Percentiles rank a stretch among this genome's conserved stretches.
Evolutionary conservation across 1,140 invertebrate species (phyloP).

Genomic region (Nephila pilipes): DNA sequence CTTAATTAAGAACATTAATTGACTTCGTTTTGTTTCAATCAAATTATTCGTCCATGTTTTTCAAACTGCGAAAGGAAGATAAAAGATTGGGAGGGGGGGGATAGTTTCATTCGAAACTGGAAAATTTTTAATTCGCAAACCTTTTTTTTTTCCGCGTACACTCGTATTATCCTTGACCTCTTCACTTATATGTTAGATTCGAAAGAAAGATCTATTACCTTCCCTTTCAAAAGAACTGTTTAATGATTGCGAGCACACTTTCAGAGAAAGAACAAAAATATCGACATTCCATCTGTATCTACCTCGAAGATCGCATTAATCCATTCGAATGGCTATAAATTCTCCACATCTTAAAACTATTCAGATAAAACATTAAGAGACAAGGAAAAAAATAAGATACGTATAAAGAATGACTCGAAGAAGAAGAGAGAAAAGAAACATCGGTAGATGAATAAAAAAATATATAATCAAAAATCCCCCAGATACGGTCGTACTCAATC

Average conservation of each 20-base stretch:
- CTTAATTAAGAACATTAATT: no score
- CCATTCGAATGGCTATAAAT: slow-evolving; percentile 72
- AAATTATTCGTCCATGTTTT: no score
- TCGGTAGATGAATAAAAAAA: slow-evolving; percentile 31
- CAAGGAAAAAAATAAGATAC: background rate
- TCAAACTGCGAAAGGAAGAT: no score
- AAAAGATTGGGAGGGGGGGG: no score
- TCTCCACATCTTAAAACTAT: slow-evolving; percentile 51
- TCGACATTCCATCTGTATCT: slow-evolving; percentile 65
- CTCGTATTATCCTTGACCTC: slow-evolving; percentile 54
- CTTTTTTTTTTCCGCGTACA: background rate
- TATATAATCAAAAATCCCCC: slow-evolving; percentile 63
- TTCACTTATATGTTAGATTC: slow-evolving; percentile 5
- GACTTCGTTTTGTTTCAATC: no score
- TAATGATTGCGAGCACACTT: slow-evolving; percentile 70
- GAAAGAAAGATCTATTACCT: slow-evolving; percentile 54
- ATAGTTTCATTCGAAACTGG: background rate
- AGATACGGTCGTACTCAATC: slow-evolving; percentile 64
- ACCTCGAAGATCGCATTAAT: slow-evolving; percentile 65
- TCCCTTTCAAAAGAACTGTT: slow-evolving; percentile 40
- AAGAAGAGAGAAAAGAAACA: slow-evolving; percentile 49
- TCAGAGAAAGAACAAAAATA: background rate
- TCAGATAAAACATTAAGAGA: slow-evolving; percentile 27
- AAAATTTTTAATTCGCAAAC: background rate
- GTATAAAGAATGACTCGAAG: slow-evolving; percentile 59